Conservation (phyloP, 2,888 invertebrate genomes). For the Yponomeuta sedellus region DNA sequence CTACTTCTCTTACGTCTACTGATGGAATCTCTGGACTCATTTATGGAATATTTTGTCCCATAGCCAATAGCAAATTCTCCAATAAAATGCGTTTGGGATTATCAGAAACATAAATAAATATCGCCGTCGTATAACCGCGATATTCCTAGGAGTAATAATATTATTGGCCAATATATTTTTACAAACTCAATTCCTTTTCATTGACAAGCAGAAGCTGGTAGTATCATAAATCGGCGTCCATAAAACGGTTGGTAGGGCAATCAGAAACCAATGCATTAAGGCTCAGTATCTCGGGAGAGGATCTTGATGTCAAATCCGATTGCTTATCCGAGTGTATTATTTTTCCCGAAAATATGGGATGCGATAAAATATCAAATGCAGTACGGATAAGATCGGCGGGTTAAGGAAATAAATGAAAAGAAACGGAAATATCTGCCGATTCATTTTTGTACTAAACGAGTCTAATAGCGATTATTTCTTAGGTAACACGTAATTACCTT, state of each 20-base stretch:
- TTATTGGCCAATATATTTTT: constrained; percentile 2
- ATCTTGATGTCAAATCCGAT: constrained; percentile 46
- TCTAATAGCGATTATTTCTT: too few species aligned
- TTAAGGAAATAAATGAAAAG: not conserved
- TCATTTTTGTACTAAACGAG: too few species aligned
- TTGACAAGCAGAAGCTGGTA: constrained; percentile 1
- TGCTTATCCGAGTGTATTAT: constrained; percentile 43
- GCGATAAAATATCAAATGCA: constrained; percentile 66
- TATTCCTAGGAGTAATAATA: not conserved
- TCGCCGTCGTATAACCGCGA: not conserved
- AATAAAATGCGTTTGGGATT: not conserved
- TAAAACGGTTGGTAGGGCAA: constrained; percentile 33
- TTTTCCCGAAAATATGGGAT: constrained; percentile 34
- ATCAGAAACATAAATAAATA: constrained; percentile 2
- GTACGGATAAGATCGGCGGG: constrained; percentile 52
- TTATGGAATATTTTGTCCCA: not conserved
- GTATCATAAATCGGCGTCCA: constrained; percentile 20
- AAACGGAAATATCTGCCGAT: not conserved
- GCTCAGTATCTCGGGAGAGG: constrained; percentile 35
- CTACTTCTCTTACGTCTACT: too few species aligned
- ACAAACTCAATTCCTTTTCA: constrained; percentile 1
- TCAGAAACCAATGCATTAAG: constrained; percentile 52
- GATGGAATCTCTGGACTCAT: too few species aligned
- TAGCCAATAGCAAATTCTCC: not conserved
- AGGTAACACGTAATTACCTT: too few species aligned